Base-by-base conservation (phyloP, 2,797 vertebrate genomes). In the Trematomus bernacchii region DNA sequence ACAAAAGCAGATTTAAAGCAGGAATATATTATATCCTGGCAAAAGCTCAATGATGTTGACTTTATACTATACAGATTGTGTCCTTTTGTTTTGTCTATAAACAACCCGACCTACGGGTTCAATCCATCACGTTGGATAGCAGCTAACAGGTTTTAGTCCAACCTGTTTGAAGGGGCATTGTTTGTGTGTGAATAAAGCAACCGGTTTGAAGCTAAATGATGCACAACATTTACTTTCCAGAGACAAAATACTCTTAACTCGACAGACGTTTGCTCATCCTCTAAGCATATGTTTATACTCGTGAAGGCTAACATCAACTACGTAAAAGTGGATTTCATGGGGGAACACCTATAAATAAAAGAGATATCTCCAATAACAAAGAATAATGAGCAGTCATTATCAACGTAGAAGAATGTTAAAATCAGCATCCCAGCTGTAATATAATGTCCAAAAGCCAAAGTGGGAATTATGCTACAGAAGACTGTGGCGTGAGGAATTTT, bases 51-150 rank as follows among this genome's bases (percentile, higher is more conserved):
- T 54, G 19, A 66, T 55, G 46, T 40, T 62, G 46, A 66, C 54
- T 66, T 27, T 21, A 71, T 43, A 61, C 76, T 75, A 60, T 48
- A 30, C 40, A 77, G 76, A 14, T 14, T 61, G 70, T 73, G 44
- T 77, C 57, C 61, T 73, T 78, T 59, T 19, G 9, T 15, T 66
- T 76, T 60, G 59, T 19, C 60, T 73, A 16, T 51, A 51, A 53
- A 27, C 68, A 89, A 89, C 87, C 63, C 19, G 63, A 70, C 79
- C 65, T 78, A 44, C 80, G 52, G 70, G 79, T 80, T 82, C 27
- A 85, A 75, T 82, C 58, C n/a, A 43, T 15, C n/a, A 42, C 23
- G 21, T 19, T 6, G 19, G 48, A 19, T 60, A 27, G 19, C 18
- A 37, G 30, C 55, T 27, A 76, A 74, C 76, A 77, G 64, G 72